Conservation (phyloP, 2,888 invertebrate genomes). For the Augochlorella aurata region DNA sequence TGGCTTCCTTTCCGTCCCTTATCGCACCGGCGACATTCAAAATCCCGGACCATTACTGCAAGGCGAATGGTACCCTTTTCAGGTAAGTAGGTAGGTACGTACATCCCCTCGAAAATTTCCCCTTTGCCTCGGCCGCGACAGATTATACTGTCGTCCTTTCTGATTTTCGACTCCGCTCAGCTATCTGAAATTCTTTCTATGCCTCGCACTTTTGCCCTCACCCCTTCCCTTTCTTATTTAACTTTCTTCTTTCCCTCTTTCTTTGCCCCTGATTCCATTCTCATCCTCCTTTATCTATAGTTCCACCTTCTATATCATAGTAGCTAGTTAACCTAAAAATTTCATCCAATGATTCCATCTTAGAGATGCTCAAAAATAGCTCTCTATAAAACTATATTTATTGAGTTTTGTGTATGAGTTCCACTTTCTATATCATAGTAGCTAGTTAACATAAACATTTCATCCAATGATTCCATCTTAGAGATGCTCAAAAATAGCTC, state of each 20-base stretch:
- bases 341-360: not conserved
- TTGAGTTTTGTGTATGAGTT: not conserved
- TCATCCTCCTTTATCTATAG: not conserved
- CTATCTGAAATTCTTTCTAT: constrained; percentile 38
- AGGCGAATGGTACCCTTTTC: constrained; percentile 70
- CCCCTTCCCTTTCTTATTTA: constrained; percentile 18
- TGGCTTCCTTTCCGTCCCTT: constrained; percentile 78
- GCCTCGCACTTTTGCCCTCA: constrained; percentile 32
- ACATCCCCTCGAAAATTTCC: constrained; percentile 62
- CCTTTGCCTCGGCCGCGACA: constrained; percentile 56
- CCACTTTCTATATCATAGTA: not conserved
- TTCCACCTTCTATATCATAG: not conserved
- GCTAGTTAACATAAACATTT: constrained; percentile 24
- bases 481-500: not conserved
- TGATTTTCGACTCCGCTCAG: constrained; percentile 55
- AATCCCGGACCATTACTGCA: constrained; percentile 73
- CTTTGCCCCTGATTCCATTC: not conserved
- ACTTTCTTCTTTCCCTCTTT: constrained; percentile 16
- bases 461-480: not conserved
- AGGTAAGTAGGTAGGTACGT: constrained; percentile 66
- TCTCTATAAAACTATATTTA: not conserved
- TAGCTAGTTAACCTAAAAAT: constrained; percentile 25
- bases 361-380: not conserved
- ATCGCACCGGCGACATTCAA: constrained; percentile 78
- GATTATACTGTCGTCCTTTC: constrained; percentile 60